A percentile compares a stretch with the other conserved stretches of the same genome.
Evolutionary conservation across 2,797 vertebrate genomes (phyloP).

Genomic region (Sebastes miniatus): DNA sequence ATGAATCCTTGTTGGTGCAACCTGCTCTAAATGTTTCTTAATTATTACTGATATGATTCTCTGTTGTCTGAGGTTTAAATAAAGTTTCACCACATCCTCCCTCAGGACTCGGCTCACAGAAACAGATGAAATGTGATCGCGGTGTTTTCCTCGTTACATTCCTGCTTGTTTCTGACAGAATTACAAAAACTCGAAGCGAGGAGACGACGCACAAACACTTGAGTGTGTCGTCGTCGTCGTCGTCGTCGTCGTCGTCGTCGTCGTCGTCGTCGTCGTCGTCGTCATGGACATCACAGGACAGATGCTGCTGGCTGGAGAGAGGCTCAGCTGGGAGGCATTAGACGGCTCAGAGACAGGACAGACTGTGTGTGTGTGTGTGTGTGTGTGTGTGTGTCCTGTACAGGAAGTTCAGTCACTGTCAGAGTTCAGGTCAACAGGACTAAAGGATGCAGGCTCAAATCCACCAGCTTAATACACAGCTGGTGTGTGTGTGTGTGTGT

Average conservation of each 20-base stretch:
- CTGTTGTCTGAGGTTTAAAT: background rate
- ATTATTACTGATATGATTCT: background rate
- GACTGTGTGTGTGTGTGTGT: background rate
- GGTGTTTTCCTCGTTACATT: background rate
- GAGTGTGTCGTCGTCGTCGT: background rate
- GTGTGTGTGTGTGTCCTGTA: background rate
- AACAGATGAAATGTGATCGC: background rate
- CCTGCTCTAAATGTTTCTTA: background rate
- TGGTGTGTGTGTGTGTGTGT: background rate
- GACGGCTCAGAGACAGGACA: slow-evolving; percentile 49
- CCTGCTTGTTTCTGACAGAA: background rate
- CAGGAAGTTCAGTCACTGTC: slow-evolving; percentile 1
- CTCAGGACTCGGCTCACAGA: background rate
- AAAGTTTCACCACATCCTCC: background rate
- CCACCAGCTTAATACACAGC: slow-evolving; percentile 30
- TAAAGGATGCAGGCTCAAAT: slow-evolving; percentile 17
- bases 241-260: too few species aligned
- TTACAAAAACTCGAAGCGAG: background rate
- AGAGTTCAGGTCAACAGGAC: slow-evolving; percentile 29
- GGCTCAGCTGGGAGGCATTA: slow-evolving; percentile 45
- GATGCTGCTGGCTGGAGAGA: slow-evolving; percentile 34
- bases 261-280: too few species aligned
- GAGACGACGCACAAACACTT: background rate
- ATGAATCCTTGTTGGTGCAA: slow-evolving; percentile 1
- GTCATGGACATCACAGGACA: slow-evolving; percentile 23